Evolutionary conservation across 1,140 invertebrate species (phyloP).

Genomic region (Neodiprion fabricii): DNA sequence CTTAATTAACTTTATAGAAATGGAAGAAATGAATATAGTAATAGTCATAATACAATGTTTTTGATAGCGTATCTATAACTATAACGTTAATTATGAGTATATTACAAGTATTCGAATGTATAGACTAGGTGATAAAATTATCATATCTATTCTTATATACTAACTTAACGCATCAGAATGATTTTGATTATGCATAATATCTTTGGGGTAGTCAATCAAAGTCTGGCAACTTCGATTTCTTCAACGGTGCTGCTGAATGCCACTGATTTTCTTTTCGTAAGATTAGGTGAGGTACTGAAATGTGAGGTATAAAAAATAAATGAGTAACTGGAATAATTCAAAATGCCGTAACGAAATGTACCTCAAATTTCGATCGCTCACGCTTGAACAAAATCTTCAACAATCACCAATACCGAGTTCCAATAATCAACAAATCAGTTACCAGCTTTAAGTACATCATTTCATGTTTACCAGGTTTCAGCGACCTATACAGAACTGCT

Average conservation of each 20-base stretch:
- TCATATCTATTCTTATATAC: background rate
- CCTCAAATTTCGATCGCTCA: too few species aligned
- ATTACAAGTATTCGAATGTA: background rate
- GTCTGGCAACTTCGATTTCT: conserved; percentile 25
- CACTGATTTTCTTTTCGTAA: conserved; percentile 19
- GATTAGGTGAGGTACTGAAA: background rate
- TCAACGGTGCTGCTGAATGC: conserved; percentile 27
- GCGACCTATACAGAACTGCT: too few species aligned
- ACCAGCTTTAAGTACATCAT: too few species aligned
- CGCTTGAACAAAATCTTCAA: too few species aligned
- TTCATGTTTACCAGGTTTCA: too few species aligned
- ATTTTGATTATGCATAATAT: background rate
- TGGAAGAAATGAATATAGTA: too few species aligned
- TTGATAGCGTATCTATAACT: background rate
- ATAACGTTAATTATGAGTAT: background rate
- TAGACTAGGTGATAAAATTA: background rate
- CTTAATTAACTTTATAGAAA: too few species aligned
- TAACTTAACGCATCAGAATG: background rate
- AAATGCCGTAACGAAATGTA: too few species aligned
- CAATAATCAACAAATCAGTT: too few species aligned
- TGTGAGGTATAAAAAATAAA: background rate
- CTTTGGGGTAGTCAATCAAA: conserved; percentile 14
- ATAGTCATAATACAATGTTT: background rate
- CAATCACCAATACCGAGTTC: too few species aligned
- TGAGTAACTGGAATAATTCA: background rate